Conservation (phyloP, 2,797 vertebrate genomes). For the Naso thynnoides region DNA sequence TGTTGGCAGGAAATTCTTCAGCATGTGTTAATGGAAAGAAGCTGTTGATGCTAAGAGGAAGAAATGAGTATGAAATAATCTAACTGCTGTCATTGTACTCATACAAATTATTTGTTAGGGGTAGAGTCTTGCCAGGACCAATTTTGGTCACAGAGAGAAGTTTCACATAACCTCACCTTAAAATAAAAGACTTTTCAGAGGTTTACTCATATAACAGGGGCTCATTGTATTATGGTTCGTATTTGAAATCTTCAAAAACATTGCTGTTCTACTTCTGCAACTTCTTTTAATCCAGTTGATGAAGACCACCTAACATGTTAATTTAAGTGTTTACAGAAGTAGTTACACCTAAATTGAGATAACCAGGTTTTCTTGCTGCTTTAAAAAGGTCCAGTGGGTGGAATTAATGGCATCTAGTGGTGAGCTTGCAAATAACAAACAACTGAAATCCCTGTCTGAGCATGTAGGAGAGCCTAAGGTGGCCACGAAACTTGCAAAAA, state of each 20-base stretch:
- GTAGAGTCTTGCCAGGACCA: background rate
- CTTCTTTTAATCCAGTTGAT: background rate
- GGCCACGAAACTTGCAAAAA: no score
- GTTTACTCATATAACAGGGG: no score
- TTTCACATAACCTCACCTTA: background rate
- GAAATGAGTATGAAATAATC: background rate
- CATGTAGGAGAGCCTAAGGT: no score
- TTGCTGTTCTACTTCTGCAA: no score
- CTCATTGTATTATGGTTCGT: background rate
- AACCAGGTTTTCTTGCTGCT: no score
- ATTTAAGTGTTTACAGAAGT: background rate
- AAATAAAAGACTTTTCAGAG: no score
- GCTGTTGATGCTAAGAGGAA: background rate
- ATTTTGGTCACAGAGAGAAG: background rate
- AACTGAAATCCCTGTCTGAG: no score
- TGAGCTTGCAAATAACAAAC: no score
- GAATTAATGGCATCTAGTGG: no score
- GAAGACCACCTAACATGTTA: background rate
- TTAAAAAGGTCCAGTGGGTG: no score
- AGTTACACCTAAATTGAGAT: background rate
- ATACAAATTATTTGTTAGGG: background rate
- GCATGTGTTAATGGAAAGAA: slow-evolving; percentile 6
- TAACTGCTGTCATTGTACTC: background rate
- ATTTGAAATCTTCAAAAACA: background rate
- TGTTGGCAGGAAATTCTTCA: slow-evolving; percentile 1